phyloP scores from a whole-genome alignment of 2,888 invertebrate genomes.

The Julus scanicus region DNA sequence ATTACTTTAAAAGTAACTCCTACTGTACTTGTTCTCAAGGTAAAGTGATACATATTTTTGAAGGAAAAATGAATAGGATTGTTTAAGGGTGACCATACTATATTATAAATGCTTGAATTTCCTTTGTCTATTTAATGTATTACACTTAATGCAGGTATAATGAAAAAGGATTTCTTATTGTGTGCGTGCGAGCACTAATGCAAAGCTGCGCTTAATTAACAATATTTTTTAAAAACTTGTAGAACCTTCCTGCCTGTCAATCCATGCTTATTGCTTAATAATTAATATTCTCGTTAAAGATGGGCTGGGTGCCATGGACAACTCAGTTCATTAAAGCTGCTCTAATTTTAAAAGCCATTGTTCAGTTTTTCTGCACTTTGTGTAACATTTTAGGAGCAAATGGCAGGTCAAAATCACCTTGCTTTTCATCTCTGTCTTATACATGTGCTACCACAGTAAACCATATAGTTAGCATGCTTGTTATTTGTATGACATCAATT shows the following conservation, averaged over 20 bases:
- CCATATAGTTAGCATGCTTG: neutral
- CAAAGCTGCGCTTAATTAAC: neutral
- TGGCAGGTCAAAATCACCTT: neutral
- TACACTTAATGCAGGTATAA: neutral
- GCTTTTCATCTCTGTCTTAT: neutral
- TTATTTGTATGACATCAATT: neutral
- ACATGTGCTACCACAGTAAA: neutral
- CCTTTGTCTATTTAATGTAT: too few relatives aligned
- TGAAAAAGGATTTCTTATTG: neutral
- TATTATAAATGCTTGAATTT: too few relatives aligned
- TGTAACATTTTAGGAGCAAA: neutral
- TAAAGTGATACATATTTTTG: too few relatives aligned
- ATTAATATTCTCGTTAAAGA: neutral
- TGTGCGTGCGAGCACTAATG: neutral
- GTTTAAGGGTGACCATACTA: too few relatives aligned
- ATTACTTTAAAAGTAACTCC: too few relatives aligned
- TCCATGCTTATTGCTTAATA: conserved; percentile 12
- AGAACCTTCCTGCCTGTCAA: neutral
- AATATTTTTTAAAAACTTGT: neutral
- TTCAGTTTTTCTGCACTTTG: neutral
- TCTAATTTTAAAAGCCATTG: neutral
- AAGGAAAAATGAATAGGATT: too few relatives aligned
- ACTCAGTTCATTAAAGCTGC: neutral
- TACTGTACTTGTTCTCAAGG: too few relatives aligned
- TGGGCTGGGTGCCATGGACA: conserved; percentile 48